phyloP scores from a whole-genome alignment of 2,113 vertebrate species.

The Montifringilla adamsi region DNA sequence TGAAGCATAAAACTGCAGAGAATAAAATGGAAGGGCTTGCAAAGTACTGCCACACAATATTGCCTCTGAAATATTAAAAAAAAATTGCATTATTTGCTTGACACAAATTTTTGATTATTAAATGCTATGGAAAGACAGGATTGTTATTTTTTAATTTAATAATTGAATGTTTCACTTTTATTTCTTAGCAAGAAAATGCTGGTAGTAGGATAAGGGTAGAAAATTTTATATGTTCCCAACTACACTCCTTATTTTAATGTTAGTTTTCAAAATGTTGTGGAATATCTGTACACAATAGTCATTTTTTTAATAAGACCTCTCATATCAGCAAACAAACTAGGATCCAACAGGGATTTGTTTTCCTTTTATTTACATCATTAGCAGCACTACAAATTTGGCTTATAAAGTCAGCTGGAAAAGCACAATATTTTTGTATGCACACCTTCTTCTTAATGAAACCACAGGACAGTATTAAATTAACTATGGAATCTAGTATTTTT shows the following conservation, averaged over 20 bases:
- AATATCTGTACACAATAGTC: not conserved
- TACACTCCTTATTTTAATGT: not conserved
- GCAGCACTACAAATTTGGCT: not conserved
- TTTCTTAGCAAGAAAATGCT: not conserved
- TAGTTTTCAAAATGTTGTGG: not conserved
- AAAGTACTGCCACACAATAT: not conserved
- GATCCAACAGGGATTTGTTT: not conserved
- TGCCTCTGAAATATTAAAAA: not conserved
- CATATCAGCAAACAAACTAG: not conserved
- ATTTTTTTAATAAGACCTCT: conserved; percentile 31
- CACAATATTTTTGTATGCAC: not conserved
- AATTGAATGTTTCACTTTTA: not conserved
- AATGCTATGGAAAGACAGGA: not conserved
- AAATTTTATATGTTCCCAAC: not conserved
- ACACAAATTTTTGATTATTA: conserved; percentile 3
- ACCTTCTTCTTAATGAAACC: conserved; percentile 29
- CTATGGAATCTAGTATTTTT: not conserved
- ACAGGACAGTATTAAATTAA: not conserved
- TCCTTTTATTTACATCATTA: conserved; percentile 51
- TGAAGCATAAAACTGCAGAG: not conserved
- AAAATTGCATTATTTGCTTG: not conserved
- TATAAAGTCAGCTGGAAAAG: not conserved
- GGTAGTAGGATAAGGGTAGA: not conserved
- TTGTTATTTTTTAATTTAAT: not conserved
- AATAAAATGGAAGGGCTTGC: not conserved